Base-by-base conservation (phyloP, 1,140 invertebrate species). In the Leptinotarsa defecta region DNA sequence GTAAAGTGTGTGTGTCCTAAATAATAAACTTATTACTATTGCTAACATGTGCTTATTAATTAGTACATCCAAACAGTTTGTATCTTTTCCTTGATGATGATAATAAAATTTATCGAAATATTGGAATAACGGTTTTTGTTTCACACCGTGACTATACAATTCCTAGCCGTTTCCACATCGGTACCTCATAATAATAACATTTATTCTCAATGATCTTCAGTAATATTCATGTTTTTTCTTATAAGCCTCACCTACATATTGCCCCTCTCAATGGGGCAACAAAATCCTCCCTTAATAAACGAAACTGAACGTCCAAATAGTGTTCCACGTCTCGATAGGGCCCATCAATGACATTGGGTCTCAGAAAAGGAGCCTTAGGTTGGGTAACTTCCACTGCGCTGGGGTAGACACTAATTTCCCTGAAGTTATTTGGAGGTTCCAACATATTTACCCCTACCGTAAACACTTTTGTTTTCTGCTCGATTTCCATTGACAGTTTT, bases 281-380 rank as follows among this genome's bases (percentile, higher is more conserved):
- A 85, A 92, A 92, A 84, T 96, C 94, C 86, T 95, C 93, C 13
- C 92, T 83, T 22, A 96, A 84, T 3, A 95, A 85, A 13, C 92
- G 85, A 81, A 93, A 94, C 79, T 96, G 94, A 0, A 92, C 88
- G 80, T 94, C 92, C 13, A 96, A 83, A 82, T 96, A 96, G 78
- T 94, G 89, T 34, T 93, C 87, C 0, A 90, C 86, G 82, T 88
- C 85, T 6, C 85, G 78, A 83, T 93, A 95, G 0, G 85, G 85
- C 80, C 91, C 92, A 48, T 89, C 78, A 0, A 89, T 81, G 62
- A 91, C 89, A 82, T 92, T 93, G 13, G 88, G 85, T 90, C 85
- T 13, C 93, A 79, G 84, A 87, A 91, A 83, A 68, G 77, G 81
- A 76, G 84, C 88, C 90, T 73, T 76, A 4, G 62, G 5, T 2